Base-by-base conservation (phyloP, 1,140 invertebrate species). In the Cyclina sinensis region DNA sequence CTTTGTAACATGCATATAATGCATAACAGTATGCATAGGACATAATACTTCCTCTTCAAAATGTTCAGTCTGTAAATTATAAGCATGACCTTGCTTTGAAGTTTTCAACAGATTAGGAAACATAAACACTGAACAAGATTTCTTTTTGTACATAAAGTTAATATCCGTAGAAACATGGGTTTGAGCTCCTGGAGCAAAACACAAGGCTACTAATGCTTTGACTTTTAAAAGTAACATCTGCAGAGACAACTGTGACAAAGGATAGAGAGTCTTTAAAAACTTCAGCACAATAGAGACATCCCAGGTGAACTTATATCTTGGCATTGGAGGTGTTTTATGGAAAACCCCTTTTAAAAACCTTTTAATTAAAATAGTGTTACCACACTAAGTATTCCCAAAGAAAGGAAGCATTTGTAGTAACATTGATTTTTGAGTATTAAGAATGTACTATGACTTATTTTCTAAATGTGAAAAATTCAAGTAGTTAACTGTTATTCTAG, bases 101-200 rank as follows among this genome's bases (percentile, higher is more conserved):
- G 59, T 83, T 39, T 83, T 83, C 12, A 83, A 43, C 27, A 83
- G 32, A 68, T 83, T 27, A 24, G 57, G 16, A 83, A 83, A 65
- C 24, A n/a, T 14, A 14, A 30, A 65, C 1, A 65, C 24, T 4
- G 30, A 30, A 21, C 11, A 11, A 24, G 11, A 30, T 12, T 65
- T 9, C 12, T 30, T 5, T 30, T 30, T 2, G 24, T 16, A 30
- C 62, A 65, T 54, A 32, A 30, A 30, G 57, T 79, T 30, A 21
- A 51, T 24, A 79, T 79, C 3, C 2, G 57, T 11, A 16, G 4
- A 54, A 16, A 48, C 27, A 18, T 54, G 12, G 14, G 76, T 48
- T 30, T 79, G 76, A 9, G 24, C 46, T 35, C 76, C 30, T 0
- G 46, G 43, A 1, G 76, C 76, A n/a, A n/a, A n/a, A 18, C 32